phyloP scores from a whole-genome alignment of 2,113 vertebrate genomes.

The Pipa parva region DNA sequence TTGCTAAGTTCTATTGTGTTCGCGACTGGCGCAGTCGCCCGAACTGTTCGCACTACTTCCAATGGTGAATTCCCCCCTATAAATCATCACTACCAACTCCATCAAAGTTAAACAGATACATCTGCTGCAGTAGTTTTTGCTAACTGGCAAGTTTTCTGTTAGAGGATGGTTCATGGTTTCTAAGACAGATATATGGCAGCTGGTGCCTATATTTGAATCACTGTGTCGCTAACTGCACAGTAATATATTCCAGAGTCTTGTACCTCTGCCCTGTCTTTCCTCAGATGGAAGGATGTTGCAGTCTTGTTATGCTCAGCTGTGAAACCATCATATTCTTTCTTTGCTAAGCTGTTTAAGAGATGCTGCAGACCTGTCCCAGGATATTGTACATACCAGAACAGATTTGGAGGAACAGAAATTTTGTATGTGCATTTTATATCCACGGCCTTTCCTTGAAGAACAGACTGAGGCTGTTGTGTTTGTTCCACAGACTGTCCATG shows the following conservation, averaged over 20 bases:
- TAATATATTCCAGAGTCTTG: slow-evolving; percentile 32
- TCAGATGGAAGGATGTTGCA: background rate
- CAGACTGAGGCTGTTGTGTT: background rate
- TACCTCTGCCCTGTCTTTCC: background rate
- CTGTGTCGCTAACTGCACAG: slow-evolving; percentile 31
- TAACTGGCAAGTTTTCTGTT: no score
- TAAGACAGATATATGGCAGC: background rate
- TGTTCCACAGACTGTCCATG: slow-evolving; percentile 16
- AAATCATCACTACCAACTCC: no score
- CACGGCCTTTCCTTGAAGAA: background rate
- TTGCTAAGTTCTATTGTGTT: no score
- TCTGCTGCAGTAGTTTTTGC: no score
- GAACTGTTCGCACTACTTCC: no score
- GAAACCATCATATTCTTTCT: background rate
- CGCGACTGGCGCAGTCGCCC: no score
- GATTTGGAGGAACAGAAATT: background rate
- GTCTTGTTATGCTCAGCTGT: background rate
- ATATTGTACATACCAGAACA: background rate
- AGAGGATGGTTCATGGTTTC: no score
- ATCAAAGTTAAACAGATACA: no score
- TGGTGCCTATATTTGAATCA: background rate
- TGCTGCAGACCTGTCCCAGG: background rate
- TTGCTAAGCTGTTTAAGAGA: background rate
- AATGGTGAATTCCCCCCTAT: no score
- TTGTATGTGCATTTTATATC: slow-evolving; percentile 20